Evolutionary conservation across 2,888 invertebrate species (phyloP).

Genomic region (Eucera pruinosa): DNA sequence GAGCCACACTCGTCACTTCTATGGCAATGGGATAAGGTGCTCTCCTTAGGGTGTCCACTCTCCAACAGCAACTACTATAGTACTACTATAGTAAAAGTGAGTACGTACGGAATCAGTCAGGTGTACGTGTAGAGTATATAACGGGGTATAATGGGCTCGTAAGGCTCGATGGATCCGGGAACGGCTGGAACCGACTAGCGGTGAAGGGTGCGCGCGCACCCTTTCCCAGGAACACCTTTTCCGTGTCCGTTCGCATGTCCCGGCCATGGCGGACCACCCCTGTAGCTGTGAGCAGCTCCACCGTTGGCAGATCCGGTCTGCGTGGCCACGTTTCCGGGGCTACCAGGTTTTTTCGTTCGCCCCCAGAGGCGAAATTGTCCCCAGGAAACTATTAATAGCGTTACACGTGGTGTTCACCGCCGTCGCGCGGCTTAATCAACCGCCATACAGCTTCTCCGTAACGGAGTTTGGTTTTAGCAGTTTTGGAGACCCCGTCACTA

Average conservation of each 20-base stretch:
- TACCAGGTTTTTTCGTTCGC: not conserved
- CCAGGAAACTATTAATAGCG: slow-evolving; percentile 28
- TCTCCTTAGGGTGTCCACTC: too few relatives aligned
- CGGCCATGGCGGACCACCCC: slow-evolving; percentile 32
- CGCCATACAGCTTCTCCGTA: not conserved
- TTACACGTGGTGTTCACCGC: not conserved
- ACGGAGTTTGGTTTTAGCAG: not conserved
- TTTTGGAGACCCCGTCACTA: not conserved
- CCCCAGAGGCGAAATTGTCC: not conserved
- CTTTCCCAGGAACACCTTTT: slow-evolving; percentile 34
- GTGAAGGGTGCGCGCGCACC: slow-evolving; percentile 44
- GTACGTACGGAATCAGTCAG: slow-evolving; percentile 42
- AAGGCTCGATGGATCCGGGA: slow-evolving; percentile 65
- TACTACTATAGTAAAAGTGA: too few relatives aligned
- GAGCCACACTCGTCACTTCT: too few relatives aligned
- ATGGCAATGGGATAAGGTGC: too few relatives aligned
- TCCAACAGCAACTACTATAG: too few relatives aligned
- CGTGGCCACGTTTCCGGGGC: slow-evolving; percentile 8
- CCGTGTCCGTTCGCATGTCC: slow-evolving; percentile 21
- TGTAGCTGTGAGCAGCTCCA: not conserved
- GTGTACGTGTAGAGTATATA: slow-evolving; percentile 42
- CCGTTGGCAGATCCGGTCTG: not conserved
- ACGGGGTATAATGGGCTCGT: slow-evolving; percentile 51
- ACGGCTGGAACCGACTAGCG: slow-evolving; percentile 46
- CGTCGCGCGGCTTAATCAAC: slow-evolving; percentile 20